Conservation (phyloP, 1,140 invertebrate genomes). For the Rhyzopertha dominica region DNA sequence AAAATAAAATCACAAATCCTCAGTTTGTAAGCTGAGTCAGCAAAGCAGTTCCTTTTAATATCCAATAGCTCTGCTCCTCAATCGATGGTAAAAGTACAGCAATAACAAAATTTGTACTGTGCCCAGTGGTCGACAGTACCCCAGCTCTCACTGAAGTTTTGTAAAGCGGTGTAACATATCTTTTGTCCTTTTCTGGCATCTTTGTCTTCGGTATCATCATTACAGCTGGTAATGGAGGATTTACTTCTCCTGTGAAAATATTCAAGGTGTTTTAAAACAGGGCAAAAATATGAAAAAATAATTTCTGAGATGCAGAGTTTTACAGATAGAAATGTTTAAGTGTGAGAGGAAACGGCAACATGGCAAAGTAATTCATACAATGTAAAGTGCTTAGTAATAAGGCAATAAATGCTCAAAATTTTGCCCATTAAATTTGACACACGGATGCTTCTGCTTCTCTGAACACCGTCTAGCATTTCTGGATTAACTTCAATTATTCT, state of each 20-base stretch:
- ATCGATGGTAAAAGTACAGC: conserved; percentile 66
- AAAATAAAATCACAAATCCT: conserved; percentile 18
- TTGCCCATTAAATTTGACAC: too few relatives aligned
- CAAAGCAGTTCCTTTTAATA: conserved; percentile 77
- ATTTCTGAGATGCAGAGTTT: too few relatives aligned
- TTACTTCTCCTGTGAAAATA: conserved; percentile 61
- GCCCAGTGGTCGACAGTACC: conserved; percentile 78
- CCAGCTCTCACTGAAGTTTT: conserved; percentile 82
- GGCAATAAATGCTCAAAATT: too few relatives aligned
- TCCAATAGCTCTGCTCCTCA: conserved; percentile 69
- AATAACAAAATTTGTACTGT: conserved; percentile 85
- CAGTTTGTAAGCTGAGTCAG: conserved; percentile 71
- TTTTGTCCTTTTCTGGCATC: conserved; percentile 53
- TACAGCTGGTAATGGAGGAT: conserved; percentile 68
- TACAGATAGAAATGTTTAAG: too few relatives aligned
- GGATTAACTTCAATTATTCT: too few relatives aligned
- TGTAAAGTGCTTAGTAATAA: too few relatives aligned
- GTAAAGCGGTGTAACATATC: conserved; percentile 76
- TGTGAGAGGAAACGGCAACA: too few relatives aligned
- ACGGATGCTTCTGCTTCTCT: too few relatives aligned
- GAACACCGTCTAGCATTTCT: too few relatives aligned
- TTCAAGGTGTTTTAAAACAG: too few relatives aligned
- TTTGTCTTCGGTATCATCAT: conserved; percentile 65
- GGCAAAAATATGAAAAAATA: too few relatives aligned
- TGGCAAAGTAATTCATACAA: too few relatives aligned